Conservation (phyloP, 2,888 invertebrate species). For the Cremastobaeus sp. region DNA sequence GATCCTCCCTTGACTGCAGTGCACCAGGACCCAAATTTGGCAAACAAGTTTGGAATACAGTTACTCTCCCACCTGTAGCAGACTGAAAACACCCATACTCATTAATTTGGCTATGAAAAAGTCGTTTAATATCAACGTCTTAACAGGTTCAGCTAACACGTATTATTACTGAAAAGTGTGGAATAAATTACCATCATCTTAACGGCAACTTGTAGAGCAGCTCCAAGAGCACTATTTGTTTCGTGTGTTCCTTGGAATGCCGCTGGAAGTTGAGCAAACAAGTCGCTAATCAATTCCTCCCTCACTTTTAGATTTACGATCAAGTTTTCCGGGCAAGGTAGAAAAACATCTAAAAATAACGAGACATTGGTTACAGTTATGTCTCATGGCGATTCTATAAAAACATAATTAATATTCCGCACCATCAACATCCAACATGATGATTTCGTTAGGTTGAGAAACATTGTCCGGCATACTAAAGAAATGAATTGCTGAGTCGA, state of each 20-base stretch:
- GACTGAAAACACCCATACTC: no score
- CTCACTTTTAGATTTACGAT: constrained; percentile 94
- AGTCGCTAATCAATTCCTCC: constrained; percentile 86
- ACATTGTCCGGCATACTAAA: constrained; percentile 92
- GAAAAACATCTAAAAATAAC: constrained; percentile 91
- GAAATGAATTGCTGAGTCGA: constrained; percentile 94
- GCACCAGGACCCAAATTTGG: constrained; percentile 93
- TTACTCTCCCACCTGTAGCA: constrained; percentile 95
- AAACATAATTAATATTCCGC: constrained; percentile 64
- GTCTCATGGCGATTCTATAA: no score
- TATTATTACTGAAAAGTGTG: not conserved
- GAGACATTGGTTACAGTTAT: no score
- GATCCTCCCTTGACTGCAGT: constrained; percentile 88
- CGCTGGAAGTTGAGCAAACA: constrained; percentile 88
- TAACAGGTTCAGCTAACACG: no score
- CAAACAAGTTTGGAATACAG: constrained; percentile 94
- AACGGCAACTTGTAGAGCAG: constrained; percentile 94
- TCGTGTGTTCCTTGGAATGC: constrained; percentile 84
- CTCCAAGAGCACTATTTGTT: constrained; percentile 92
- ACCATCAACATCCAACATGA: constrained; percentile 95
- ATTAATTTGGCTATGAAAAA: no score
- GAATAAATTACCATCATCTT: constrained; percentile 87
- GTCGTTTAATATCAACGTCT: no score
- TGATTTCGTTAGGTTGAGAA: constrained; percentile 91
- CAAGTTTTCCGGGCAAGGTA: constrained; percentile 95